Evolutionary conservation across 1,140 invertebrate genomes (phyloP), one percentile per base, ranked within the genome.

Genomic region (Hypothenemus hampei): DNA sequence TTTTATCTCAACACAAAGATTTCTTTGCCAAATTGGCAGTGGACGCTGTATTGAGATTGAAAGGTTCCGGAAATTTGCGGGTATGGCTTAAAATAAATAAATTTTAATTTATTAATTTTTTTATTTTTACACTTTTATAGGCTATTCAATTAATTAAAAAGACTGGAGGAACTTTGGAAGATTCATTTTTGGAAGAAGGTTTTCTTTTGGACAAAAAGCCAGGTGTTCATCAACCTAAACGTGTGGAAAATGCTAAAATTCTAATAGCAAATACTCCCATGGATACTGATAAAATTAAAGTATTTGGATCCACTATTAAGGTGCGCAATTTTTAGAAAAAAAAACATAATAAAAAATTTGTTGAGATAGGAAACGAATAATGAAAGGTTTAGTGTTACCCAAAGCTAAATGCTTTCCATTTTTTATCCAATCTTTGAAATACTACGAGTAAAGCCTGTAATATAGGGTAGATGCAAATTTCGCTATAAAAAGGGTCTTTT

Each of bases 241-340:
- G 81, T 48, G 76, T 98, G 64, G 92, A 97, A 75, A 97, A 87
- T 69, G 94, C 94, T 8, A 88, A 86, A 68, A 98, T 99, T 69
- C 80, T 99, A 10, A 95, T 99, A 69, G 97, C 97, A n/a, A 99
- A 99, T 69, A 99, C 97, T 24, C 93, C 97, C 0, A 99, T 99
- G 97, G 97, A 99, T 72, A 96, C 95, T 15, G 97, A 99, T 68
- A 99, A 99, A 77, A 97, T 99, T 59, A 99, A 98, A 81, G 91
- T 99, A n/a, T 99, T 99, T 79, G 97, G 96, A 45, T 97, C 95
- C 11, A 85, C 93, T 61, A 94, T 99, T 49, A 86, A 93, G 66
- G 54, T 57, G 35, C 4, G 35, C n/a, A n/a, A n/a, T n/a, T n/a
- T n/a, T n/a, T n/a, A n/a, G n/a, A n/a, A n/a, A n/a, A n/a, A n/a